Percentiles rank a stretch among this genome's conserved stretches.
Evolutionary conservation across 2,888 invertebrate species (phyloP).

Genomic region (Eumerus sabulonum): DNA sequence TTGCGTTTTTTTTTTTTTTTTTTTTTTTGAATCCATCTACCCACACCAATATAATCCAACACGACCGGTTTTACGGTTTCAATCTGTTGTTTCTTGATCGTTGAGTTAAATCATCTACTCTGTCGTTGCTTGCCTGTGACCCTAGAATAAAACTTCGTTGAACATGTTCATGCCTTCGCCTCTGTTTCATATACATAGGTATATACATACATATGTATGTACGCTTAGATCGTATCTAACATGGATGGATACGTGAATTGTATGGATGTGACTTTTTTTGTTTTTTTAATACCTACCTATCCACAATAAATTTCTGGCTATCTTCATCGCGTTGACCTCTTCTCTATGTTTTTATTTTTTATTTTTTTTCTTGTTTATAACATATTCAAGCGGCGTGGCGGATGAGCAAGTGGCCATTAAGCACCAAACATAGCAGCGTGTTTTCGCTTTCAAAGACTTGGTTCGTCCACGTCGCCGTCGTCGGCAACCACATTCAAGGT

Average conservation of each 20-base stretch:
- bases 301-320: constrained; percentile 3
- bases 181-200: not conserved
- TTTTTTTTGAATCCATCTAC: not conserved
- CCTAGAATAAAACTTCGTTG: constrained; percentile 22
- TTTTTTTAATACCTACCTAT: too few relatives aligned
- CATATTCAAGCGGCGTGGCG: constrained; percentile 16
- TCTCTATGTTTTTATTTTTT: constrained; percentile 33
- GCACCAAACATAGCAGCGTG: constrained; percentile 33
- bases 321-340: constrained; percentile 6
- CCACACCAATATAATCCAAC: constrained; percentile 9
- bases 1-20: constrained; percentile 3
- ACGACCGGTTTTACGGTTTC: constrained; percentile 33
- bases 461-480: constrained; percentile 38
- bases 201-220: too few relatives aligned
- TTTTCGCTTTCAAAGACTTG: constrained; percentile 16
- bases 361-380: not conserved
- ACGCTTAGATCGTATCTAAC: not conserved
- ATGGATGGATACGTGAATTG: constrained; percentile 1
- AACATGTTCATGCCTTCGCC: constrained; percentile 29
- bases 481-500: constrained; percentile 63
- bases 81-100: constrained; percentile 47
- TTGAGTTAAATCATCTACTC: constrained; percentile 3
- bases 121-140: constrained; percentile 30
- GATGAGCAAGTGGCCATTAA: constrained; percentile 45
- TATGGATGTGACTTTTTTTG: too few relatives aligned